Conservation (phyloP, 2,113 vertebrate genomes). For the Stigmatopora argus region DNA sequence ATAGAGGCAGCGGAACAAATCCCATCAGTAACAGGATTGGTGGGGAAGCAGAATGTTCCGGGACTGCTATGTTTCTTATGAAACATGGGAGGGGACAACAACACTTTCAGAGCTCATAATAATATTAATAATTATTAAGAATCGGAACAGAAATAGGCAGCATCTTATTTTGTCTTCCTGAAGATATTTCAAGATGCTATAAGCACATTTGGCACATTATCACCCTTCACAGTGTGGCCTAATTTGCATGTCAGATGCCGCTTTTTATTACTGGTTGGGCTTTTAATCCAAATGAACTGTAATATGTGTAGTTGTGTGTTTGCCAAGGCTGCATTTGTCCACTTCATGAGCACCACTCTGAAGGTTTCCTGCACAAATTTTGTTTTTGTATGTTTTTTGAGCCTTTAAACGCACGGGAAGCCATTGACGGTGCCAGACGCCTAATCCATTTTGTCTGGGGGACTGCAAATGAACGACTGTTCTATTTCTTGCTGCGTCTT, state of each 20-base stretch:
- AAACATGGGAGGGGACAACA: constrained; percentile 38
- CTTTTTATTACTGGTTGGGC: neutral
- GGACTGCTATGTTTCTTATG: constrained; percentile 27
- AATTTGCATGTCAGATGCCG: neutral
- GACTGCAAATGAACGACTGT: too few species aligned
- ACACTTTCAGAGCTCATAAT: neutral
- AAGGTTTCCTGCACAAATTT: too few species aligned
- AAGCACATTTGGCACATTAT: neutral
- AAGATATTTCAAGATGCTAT: neutral
- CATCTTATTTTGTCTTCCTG: neutral
- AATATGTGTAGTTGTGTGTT: neutral
- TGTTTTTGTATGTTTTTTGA: too few species aligned
- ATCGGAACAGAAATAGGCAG: neutral
- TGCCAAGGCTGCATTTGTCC: constrained; percentile 7
- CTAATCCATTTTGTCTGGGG: too few species aligned
- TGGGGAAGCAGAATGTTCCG: constrained; percentile 45
- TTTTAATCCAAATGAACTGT: constrained; percentile 11
- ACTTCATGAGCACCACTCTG: constrained; percentile 3
- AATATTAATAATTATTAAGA: neutral
- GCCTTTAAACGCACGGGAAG: too few species aligned
- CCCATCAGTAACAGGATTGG: constrained; percentile 72
- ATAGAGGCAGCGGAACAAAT: constrained; percentile 69
- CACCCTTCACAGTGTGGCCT: neutral
- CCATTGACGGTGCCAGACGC: too few species aligned
- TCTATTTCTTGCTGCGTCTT: too few species aligned